Evolutionary conservation across 2,888 invertebrate genomes (phyloP).

Genomic region (Nomada lathburiana): DNA sequence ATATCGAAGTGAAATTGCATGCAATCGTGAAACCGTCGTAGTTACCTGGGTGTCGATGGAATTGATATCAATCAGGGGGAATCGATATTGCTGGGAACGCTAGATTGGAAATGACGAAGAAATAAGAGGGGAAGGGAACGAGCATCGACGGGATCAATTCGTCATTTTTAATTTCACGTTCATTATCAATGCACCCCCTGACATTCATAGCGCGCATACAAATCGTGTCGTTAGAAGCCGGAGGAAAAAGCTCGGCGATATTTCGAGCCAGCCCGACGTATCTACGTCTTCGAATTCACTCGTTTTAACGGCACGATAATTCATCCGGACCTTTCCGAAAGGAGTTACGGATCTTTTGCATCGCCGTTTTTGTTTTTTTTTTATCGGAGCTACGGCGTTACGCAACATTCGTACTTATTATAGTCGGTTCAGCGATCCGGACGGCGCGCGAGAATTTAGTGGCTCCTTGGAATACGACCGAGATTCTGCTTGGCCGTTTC

Average conservation of each 20-base stretch:
- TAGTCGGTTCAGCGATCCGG: conserved; percentile 58
- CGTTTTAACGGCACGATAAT: conserved; percentile 41
- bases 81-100: background rate
- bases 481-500: conserved; percentile 26
- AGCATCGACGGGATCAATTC: conserved; percentile 7
- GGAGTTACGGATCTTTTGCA: conserved; percentile 58
- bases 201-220: conserved; percentile 20
- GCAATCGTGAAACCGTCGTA: background rate
- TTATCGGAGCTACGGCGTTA: conserved; percentile 28
- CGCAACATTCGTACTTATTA: conserved; percentile 69
- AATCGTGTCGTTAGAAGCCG: conserved; percentile 30
- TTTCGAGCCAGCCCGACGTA: conserved; percentile 8
- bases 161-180: conserved; percentile 26
- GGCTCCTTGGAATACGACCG: conserved; percentile 17
- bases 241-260: conserved; percentile 28
- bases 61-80: background rate
- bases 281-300: conserved; percentile 29
- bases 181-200: conserved; percentile 34
- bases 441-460: conserved; percentile 50
- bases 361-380: conserved; percentile 58
- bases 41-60: background rate
- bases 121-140: background rate
- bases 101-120: no score
- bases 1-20: background rate
- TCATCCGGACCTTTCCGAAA: conserved; percentile 24